Evolutionary conservation across 2,113 vertebrate genomes (phyloP).

Genomic region (Capreolus pygargus): DNA sequence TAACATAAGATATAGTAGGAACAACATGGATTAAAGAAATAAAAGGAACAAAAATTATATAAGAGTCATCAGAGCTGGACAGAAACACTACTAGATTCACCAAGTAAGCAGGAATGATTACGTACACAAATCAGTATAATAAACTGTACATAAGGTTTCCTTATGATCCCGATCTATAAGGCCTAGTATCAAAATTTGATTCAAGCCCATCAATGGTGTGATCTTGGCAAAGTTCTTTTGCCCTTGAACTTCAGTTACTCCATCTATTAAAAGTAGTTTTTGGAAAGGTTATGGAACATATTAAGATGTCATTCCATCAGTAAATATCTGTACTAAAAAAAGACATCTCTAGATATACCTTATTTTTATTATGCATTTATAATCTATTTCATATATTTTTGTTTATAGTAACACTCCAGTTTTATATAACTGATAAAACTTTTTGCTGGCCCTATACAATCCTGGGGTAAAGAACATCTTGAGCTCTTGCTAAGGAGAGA

Average conservation of each 20-base stretch:
- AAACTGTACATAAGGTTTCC: background rate
- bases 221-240: background rate
- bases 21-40: background rate
- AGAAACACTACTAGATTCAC: background rate
- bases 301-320: background rate
- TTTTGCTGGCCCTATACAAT: background rate
- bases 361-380: background rate
- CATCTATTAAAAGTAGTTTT: constrained; percentile 19
- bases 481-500: background rate
- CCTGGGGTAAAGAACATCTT: background rate
- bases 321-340: background rate
- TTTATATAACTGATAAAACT: background rate
- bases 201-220: background rate
- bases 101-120: background rate
- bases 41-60: background rate
- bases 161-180: background rate
- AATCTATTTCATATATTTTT: background rate
- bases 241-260: background rate
- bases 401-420: background rate
- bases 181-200: background rate
- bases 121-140: background rate
- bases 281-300: background rate
- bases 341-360: background rate
- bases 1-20: background rate
- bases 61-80: background rate